Evolutionary conservation across 2,113 vertebrate genomes (phyloP), one percentile per base, ranked within the genome.

Genomic region (Lampris megalopsis): DNA sequence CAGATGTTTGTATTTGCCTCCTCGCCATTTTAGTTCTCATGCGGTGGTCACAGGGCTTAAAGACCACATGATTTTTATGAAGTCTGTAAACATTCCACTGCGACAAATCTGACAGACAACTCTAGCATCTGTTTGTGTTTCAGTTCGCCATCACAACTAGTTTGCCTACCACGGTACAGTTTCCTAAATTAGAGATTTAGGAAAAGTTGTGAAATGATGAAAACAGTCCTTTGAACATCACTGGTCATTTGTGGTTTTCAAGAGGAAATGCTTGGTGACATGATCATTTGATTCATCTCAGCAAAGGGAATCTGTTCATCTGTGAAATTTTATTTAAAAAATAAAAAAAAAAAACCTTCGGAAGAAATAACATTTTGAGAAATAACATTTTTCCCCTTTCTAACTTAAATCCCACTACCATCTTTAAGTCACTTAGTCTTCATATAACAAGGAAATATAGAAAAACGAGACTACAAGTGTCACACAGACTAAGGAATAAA

Each of bases 1-100:
- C 63, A 65, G 63, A 49, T 65, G 63, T 65, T 4, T 49, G 63
- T 9, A 35, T 8, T 65, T 65, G 63, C 45, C 63, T 37, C 35
- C 13, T 4, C 6, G 47, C 62, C 62, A 48, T 36, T 36, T 48
- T 35, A 9, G 9, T 10, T 50, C 63, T 11, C n/a, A 50, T 35
- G 63, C 63, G 35, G 45, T 9, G 45, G 35, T 38, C 45, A 10
- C 35, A 36, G n/a, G 10, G 13, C 38, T 11, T 10, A 42, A 43
- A 35, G 45, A 6, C 60, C 5, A 5, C 43, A 4, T 13, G 36
- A 10, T 13, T 62, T 13, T 62, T 62, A 43, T 62, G 13, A 42
- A 43, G 13, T 24, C 8, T 62, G 60, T 62, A 40, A 62, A 43
- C 43, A 62, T 5, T 11, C 40, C 60, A 62, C 9, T 43, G n/a